phyloP scores from a whole-genome alignment of 2,888 invertebrate genomes.

The Amaurobius ferox region DNA sequence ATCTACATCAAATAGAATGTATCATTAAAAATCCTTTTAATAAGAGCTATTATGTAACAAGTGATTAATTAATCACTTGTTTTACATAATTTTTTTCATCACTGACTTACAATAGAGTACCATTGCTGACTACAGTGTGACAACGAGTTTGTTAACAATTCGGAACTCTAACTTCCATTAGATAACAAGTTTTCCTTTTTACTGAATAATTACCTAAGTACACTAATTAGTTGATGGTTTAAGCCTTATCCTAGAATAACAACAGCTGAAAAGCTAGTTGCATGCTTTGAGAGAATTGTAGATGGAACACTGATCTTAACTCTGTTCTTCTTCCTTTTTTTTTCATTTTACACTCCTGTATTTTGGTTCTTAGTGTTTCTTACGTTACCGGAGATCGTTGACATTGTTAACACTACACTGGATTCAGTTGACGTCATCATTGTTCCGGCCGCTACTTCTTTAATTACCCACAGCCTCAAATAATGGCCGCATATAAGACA shows the following conservation, averaged over 20 bases:
- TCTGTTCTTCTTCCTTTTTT: no score
- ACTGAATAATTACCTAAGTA: conserved; percentile 13
- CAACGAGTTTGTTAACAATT: no score
- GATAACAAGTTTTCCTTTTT: no score
- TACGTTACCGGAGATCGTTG: conserved; percentile 43
- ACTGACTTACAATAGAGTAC: no score
- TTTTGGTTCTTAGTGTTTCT: neutral
- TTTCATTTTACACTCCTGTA: neutral
- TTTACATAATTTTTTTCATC: no score
- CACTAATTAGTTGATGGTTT: conserved; percentile 14
- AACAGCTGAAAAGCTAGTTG: neutral
- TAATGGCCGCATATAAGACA: conserved; percentile 27
- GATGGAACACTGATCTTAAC: neutral
- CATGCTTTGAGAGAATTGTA: neutral
- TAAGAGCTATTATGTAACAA: no score
- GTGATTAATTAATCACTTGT: no score
- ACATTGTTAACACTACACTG: conserved; percentile 49
- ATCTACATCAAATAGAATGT: no score
- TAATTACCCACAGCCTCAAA: conserved; percentile 44
- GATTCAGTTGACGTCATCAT: conserved; percentile 36
- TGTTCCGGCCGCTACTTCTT: conserved; percentile 36
- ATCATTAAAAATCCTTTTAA: no score
- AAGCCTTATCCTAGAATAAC: neutral
- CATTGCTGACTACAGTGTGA: no score
- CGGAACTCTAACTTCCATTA: no score